A percentile compares a stretch with the other conserved stretches of the same genome.
These are phyloP conservation scores for Cosmorhoe ocellata DNA, from an alignment of 2,888 invertebrate species.

Conservation along the genomic window DNA sequence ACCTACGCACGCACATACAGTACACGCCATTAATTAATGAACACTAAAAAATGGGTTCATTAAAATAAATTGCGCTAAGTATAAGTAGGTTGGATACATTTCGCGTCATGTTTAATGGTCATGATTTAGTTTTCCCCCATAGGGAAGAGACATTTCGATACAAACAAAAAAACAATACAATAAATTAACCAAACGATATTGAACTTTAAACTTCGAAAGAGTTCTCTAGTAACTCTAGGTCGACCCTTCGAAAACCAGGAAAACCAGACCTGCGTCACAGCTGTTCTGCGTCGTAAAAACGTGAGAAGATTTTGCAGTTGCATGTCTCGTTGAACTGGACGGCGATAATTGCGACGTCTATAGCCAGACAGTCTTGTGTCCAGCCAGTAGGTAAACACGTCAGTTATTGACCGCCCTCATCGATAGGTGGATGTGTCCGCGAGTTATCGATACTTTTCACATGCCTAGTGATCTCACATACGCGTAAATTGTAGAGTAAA, in stretches of 20 bases:
- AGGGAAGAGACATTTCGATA: too few relatives aligned
- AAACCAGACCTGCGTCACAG: conserved; percentile 7
- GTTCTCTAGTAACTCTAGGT: conserved; percentile 28
- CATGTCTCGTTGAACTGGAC: conserved; percentile 38
- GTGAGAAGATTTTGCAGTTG: conserved; percentile 8
- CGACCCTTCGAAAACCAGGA: conserved; percentile 19
- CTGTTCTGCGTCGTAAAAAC: conserved; percentile 1
- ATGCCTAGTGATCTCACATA: conserved; percentile 39
- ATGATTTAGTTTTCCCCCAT: too few relatives aligned
- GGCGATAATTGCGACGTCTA: conserved; percentile 31
- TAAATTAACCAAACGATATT: conserved; percentile 9
- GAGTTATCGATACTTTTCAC: conserved; percentile 45
- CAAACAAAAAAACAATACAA: neutral
- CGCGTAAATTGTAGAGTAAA: conserved; percentile 44
- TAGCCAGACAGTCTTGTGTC: conserved; percentile 28
- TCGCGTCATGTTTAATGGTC: too few relatives aligned
- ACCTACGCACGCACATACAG: too few relatives aligned
- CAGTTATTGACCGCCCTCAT: conserved; percentile 50
- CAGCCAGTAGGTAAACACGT: conserved; percentile 5
- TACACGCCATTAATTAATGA: too few relatives aligned
- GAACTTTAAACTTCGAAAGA: conserved; percentile 29
- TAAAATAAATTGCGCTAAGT: too few relatives aligned
- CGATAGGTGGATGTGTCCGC: conserved; percentile 43
- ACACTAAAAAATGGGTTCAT: too few relatives aligned
- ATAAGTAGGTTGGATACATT: too few relatives aligned